Evolutionary conservation across 2,113 vertebrate genomes (phyloP).

Genomic region (Naja naja): DNA sequence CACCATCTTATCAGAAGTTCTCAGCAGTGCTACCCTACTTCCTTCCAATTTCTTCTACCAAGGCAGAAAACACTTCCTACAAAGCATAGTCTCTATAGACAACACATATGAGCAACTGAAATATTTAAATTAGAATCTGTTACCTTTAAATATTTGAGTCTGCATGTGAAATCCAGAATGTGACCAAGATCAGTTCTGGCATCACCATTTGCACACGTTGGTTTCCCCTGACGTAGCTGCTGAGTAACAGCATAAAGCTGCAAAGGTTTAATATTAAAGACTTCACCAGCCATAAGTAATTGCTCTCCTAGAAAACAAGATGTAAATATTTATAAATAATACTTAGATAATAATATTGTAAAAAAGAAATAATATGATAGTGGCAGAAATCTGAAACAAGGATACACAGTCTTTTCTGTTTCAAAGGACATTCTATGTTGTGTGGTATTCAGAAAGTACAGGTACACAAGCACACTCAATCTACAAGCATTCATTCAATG

Average conservation of each 20-base stretch:
- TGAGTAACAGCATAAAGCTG: slow-evolving; percentile 91
- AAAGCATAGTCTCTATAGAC: neutral
- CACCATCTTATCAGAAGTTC: neutral
- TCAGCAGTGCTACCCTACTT: neutral
- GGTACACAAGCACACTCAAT: neutral
- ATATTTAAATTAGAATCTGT: neutral
- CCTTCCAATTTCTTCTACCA: neutral
- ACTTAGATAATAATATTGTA: neutral
- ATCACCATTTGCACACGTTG: slow-evolving; percentile 88
- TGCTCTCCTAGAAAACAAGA: slow-evolving; percentile 83
- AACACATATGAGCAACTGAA: neutral
- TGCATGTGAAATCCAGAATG: slow-evolving; percentile 96
- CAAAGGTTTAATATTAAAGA: slow-evolving; percentile 86
- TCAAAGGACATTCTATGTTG: neutral
- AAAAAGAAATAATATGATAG: neutral
- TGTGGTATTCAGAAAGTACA: neutral
- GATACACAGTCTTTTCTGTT: neutral
- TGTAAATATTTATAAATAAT: neutral
- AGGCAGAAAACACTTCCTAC: neutral
- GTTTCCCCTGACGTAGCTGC: slow-evolving; percentile 87
- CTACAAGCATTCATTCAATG: neutral
- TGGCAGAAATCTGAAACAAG: neutral
- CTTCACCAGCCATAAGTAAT: slow-evolving; percentile 86
- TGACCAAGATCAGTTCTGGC: slow-evolving; percentile 94
- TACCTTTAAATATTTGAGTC: slow-evolving; percentile 95